Evolutionary conservation across 2,888 invertebrate genomes (phyloP), one percentile per base, ranked within the genome.

Genomic region (Leptura quadrifasciata): DNA sequence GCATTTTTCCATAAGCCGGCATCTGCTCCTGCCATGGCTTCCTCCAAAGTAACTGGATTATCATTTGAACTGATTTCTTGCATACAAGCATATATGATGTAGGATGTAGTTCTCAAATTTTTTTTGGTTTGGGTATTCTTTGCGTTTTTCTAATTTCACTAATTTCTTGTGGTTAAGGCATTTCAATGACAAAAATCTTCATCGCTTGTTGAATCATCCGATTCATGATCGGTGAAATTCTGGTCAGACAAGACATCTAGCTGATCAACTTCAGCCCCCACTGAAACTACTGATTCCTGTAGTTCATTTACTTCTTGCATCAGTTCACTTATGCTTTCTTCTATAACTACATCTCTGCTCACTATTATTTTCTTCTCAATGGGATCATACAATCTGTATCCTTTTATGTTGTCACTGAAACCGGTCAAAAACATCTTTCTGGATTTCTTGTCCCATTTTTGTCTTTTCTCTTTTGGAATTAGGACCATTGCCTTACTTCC

Each of bases 331-430:
- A 21, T 3, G 15, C 27, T 60, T 60, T 60, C 27, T 24, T 72
- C 54, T 2, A 35, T 27, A 24, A 71, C 15, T 71, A 61, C 47
- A 64, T 71, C 63, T 24, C 63, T 55, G 31, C 31, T 72, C 18
- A 35, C 64, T 31, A 63, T 67, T 47, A 67, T 73, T 67, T 74
- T 69, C 47, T 21, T 69, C 47, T 78, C 57, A 39, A 18, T 52
- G 2, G 79, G 78, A 65, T 79, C 76, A 54, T 75, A 78, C n/a
- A 79, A 35, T 73, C 80, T 73, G 20, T 81, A 79, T 10, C 74
- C 76, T 55, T 80, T 80, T 15, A 72, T 73, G 27, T 74, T 52
- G 12, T 80, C 78, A 57, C 76, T 77, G 65, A 71, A 80, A 47
- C 79, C 79, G 21, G 80, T 72, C 54, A 80, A 77, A 20, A 81